These are phyloP conservation scores for Drosophila lowei DNA, from an alignment of 1,140 invertebrate genomes.

Conservation along the genomic window DNA sequence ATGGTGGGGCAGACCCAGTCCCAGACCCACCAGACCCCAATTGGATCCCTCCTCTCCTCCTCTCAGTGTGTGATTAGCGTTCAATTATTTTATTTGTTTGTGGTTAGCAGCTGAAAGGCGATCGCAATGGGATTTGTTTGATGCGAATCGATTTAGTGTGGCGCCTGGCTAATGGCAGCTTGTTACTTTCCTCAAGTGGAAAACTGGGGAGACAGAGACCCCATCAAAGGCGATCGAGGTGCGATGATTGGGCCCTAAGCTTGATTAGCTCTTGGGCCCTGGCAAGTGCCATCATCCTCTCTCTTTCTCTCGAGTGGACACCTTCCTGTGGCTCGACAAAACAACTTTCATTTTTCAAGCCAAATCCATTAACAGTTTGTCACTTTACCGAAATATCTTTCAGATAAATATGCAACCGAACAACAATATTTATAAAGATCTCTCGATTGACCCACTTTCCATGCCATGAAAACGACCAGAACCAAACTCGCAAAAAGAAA, in stretches of 20 bases:
- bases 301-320: not conserved
- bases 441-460: slow-evolving; percentile 61
- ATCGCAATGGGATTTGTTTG: slow-evolving; percentile 39
- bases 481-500: slow-evolving; percentile 46
- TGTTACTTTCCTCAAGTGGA: slow-evolving; percentile 33
- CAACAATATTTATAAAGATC: slow-evolving; percentile 50
- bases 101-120: slow-evolving; percentile 43
- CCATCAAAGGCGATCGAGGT: slow-evolving; percentile 32
- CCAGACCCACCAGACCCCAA: no score
- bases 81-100: slow-evolving; percentile 62
- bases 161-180: slow-evolving; percentile 50
- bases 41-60: slow-evolving; percentile 2
- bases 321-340: slow-evolving; percentile 21
- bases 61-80: slow-evolving; percentile 49
- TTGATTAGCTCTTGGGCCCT: slow-evolving; percentile 31
- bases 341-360: slow-evolving; percentile 60
- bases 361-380: slow-evolving; percentile 53
- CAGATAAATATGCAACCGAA: slow-evolving; percentile 55
- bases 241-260: slow-evolving; percentile 45
- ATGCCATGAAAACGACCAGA: slow-evolving; percentile 33
- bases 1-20: no score
- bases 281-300: slow-evolving; percentile 24
- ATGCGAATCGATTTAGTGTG: slow-evolving; percentile 42
- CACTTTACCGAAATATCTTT: slow-evolving; percentile 51
- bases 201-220: slow-evolving; percentile 10